Percentiles rank a stretch among this genome's conserved stretches.
These are phyloP conservation scores for Ectemnius lituratus DNA, from an alignment of 2,888 invertebrate species.

Conservation along the genomic window DNA sequence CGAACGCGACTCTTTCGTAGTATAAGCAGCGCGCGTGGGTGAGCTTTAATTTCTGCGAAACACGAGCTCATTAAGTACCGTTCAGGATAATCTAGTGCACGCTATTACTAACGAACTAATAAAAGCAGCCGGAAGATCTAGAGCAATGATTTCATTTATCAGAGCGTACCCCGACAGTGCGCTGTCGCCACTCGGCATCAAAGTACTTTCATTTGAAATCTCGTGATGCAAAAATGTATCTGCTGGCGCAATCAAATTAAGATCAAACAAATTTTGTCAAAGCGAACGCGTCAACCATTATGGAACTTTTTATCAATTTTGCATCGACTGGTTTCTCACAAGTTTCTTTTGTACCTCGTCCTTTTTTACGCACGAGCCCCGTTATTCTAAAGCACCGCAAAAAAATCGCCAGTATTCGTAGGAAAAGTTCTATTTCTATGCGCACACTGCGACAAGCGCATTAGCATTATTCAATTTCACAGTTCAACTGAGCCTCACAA, in stretches of 20 bases:
- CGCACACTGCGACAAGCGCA: slow-evolving; percentile 45
- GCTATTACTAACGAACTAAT: slow-evolving; percentile 42
- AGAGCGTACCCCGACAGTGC: background rate
- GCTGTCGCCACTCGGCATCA: background rate
- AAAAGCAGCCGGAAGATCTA: slow-evolving; percentile 47
- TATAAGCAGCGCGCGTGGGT: background rate
- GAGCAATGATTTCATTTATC: slow-evolving; percentile 20
- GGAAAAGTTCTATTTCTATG: slow-evolving; percentile 27
- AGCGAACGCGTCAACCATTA: no score
- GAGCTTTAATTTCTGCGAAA: slow-evolving; percentile 32
- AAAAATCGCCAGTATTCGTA: background rate
- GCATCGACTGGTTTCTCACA: no score
- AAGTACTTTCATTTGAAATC: background rate
- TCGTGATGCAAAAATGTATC: background rate
- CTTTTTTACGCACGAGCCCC: background rate
- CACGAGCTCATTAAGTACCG: slow-evolving; percentile 40
- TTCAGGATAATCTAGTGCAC: slow-evolving; percentile 46
- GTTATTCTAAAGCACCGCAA: background rate
- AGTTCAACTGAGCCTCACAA: slow-evolving; percentile 24
- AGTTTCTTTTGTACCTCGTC: background rate
- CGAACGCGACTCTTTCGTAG: slow-evolving; percentile 30
- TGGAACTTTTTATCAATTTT: no score
- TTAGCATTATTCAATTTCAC: slow-evolving; percentile 60
- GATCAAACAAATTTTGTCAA: background rate
- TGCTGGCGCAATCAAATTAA: background rate